Evolutionary conservation across 2,797 vertebrate species (phyloP).

Genomic region (Danio tinwini): DNA sequence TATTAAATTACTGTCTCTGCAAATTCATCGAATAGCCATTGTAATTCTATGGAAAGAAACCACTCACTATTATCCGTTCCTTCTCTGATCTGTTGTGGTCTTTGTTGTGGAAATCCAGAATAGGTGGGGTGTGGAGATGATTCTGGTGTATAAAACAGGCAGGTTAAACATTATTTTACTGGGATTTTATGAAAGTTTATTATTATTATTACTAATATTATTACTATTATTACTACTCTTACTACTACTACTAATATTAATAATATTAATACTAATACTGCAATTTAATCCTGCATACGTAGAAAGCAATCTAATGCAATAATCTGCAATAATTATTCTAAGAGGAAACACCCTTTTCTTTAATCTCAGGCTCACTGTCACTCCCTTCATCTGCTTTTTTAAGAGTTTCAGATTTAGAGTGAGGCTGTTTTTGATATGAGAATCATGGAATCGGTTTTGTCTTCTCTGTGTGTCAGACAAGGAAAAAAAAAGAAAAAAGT

Average conservation of each 20-base stretch:
- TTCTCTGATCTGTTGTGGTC: background rate
- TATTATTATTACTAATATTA: too few relatives aligned
- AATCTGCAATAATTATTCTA: background rate
- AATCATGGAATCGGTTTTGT: background rate
- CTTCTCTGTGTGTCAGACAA: background rate
- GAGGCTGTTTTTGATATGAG: too few relatives aligned
- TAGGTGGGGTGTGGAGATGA: background rate
- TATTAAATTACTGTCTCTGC: background rate
- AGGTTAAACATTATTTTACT: background rate
- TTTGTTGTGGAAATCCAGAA: background rate
- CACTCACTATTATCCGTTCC: background rate
- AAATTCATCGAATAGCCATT: background rate
- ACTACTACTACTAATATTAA: too few relatives aligned
- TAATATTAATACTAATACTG: too few relatives aligned
- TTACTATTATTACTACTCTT: too few relatives aligned
- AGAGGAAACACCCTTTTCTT: background rate
- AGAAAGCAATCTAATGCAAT: background rate
- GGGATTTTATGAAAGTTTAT: too few relatives aligned
- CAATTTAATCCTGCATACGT: background rate
- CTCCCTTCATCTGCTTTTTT: fast-evolving
- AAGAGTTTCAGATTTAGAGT: background rate
- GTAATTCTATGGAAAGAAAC: background rate
- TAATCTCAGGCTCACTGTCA: background rate
- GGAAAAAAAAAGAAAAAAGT: background rate
- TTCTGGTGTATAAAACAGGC: background rate